These are phyloP conservation scores for Gymnoscelis rufifasciata DNA, from an alignment of 2,888 invertebrate genomes.

Conservation along the genomic window DNA sequence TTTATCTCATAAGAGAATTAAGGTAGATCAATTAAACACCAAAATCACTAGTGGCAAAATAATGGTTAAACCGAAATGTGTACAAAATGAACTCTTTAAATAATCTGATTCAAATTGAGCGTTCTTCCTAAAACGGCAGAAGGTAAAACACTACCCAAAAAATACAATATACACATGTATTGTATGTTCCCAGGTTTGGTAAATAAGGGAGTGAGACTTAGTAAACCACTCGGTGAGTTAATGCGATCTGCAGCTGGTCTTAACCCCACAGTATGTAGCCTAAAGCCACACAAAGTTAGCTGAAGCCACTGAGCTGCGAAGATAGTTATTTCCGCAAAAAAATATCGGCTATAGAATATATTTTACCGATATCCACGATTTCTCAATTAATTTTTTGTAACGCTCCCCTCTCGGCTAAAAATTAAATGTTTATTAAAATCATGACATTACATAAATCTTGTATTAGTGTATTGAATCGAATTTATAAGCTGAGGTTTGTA, in stretches of 20 bases:
- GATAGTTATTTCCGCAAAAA: conserved; percentile 46
- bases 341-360: conserved; percentile 45
- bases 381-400: conserved; percentile 64
- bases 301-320: conserved; percentile 55
- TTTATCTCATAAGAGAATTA: too few species aligned
- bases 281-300: conserved; percentile 59
- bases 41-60: too few species aligned
- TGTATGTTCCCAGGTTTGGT: background rate
- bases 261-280: conserved; percentile 44
- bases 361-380: conserved; percentile 68
- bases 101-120: too few species aligned
- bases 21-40: too few species aligned
- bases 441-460: conserved; percentile 26
- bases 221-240: conserved; percentile 28
- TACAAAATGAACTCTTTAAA: too few species aligned
- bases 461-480: conserved; percentile 38
- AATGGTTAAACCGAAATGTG: too few species aligned
- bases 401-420: conserved; percentile 77
- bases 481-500: conserved; percentile 34
- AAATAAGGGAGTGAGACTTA: conserved; percentile 13
- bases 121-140: too few species aligned
- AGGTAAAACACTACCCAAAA: too few species aligned
- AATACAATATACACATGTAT: background rate
- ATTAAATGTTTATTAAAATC: conserved; percentile 67
- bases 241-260: conserved; percentile 54